Evolutionary conservation across 2,797 vertebrate species (phyloP), one percentile per base, ranked within the genome.

Genomic region (Ptychobarbus kaznakovi): DNA sequence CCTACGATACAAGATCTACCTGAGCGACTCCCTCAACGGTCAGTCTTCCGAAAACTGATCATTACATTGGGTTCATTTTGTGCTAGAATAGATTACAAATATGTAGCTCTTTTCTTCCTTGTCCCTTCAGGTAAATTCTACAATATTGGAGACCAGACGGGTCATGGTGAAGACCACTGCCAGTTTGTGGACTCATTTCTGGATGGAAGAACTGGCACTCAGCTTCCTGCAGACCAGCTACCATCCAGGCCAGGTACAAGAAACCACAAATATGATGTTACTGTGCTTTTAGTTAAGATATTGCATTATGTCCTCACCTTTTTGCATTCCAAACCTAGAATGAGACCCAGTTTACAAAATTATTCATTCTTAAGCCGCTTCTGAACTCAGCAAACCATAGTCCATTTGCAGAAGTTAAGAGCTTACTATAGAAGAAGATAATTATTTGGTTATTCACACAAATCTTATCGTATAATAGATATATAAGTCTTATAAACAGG

Each of bases 111-210:
- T 40, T 51, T 25, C 35, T 53, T 77, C 15, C 12, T 16, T 53
- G 4, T 68, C 13, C 38, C 70, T 92, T 86, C 90, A 99, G 98
- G 98, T 91, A 96, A 96, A 92, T 99, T 98, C 95, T 96, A 97
- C 93, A 97, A 98, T 93, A 97, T 99, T 85, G 98, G 98, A 16
- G 97, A 99, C 92, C 97, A 98, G 94, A 95, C 96, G 1, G 98
- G 97, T 46, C 95, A 97, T 0, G 97, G 98, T 22, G 98, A 99
- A 91, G 98, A 99, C 89, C 98, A 99, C 89, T 99, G 98, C 90
- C 98, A 99, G 89, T 99, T 99, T 46, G 98, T 99, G 25, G 98
- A 99, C 83, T 99, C 97, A 0, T 99, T 98, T 93, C 93, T 99
- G 89, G 98, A 99, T 70, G 98, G 98, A 82, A 94, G 95, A 84